Evolutionary conservation across 2,113 vertebrate species (phyloP).

Genomic region (Cricetomys ansorgei): DNA sequence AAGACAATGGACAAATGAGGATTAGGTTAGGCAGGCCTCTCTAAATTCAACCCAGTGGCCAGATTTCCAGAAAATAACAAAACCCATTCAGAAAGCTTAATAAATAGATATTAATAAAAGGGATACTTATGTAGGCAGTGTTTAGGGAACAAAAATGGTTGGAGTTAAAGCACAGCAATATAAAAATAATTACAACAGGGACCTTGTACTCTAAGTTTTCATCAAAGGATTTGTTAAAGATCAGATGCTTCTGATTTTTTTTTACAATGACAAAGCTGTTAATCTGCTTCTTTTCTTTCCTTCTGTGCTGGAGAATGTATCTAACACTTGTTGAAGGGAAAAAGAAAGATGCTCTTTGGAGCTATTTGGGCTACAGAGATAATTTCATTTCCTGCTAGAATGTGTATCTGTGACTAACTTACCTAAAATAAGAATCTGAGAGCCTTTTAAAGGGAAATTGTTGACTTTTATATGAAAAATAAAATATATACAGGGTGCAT

Average conservation of each 20-base stretch:
- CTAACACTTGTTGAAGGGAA: conserved; percentile 1
- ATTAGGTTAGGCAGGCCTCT: not conserved
- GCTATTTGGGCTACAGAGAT: not conserved
- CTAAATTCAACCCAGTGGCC: not conserved
- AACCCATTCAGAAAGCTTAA: not conserved
- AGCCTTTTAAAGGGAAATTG: not conserved
- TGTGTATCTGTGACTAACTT: not conserved
- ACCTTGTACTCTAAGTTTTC: conserved; percentile 20
- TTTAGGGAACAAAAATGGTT: not conserved
- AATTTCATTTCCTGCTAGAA: not conserved
- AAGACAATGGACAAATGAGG: not conserved
- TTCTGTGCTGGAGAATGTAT: not conserved
- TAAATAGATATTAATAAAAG: not conserved
- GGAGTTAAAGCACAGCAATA: not conserved
- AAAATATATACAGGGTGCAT: not conserved
- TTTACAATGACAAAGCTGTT: not conserved
- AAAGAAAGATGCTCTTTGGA: not conserved
- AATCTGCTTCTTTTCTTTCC: not conserved
- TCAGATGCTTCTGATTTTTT: conserved; percentile 56
- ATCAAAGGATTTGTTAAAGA: conserved; percentile 15
- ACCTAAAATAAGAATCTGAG: not conserved
- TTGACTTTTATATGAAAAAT: not conserved
- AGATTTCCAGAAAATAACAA: not conserved
- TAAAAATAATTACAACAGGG: not conserved
- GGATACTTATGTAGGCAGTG: not conserved